Conservation (phyloP, 2,888 invertebrate genomes). For the Seira musarum region DNA sequence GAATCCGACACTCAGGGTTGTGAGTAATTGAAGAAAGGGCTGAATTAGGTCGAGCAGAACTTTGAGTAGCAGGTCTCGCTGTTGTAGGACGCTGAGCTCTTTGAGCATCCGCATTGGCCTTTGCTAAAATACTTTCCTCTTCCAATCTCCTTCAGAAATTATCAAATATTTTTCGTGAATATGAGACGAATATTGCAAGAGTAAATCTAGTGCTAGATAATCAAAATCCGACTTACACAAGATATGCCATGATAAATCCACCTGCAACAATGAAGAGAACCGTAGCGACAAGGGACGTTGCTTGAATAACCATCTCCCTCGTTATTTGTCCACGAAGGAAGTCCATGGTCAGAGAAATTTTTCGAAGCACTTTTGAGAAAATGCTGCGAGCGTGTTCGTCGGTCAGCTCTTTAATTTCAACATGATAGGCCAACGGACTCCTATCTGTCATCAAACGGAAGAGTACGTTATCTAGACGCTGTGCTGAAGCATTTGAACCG, state of each 20-base stretch:
- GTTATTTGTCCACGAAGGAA: slow-evolving; percentile 82
- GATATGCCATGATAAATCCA: slow-evolving; percentile 89
- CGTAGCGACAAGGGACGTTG: slow-evolving; percentile 84
- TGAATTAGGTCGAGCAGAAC: slow-evolving; percentile 36
- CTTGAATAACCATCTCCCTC: slow-evolving; percentile 85
- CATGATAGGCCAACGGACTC: slow-evolving; percentile 62
- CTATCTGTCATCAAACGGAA: slow-evolving; percentile 75
- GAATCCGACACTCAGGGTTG: slow-evolving; percentile 83
- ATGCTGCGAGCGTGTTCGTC: slow-evolving; percentile 86
- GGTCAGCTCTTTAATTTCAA: slow-evolving; percentile 78
- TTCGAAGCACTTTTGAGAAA: slow-evolving; percentile 80
- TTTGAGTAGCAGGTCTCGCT: slow-evolving; percentile 44
- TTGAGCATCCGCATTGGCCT: slow-evolving; percentile 66
- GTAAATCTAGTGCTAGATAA: not conserved
- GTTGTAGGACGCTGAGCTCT: slow-evolving; percentile 52
- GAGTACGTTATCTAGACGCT: slow-evolving; percentile 82
- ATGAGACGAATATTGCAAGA: not conserved
- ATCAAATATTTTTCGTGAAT: too few species aligned
- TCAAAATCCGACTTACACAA: slow-evolving; percentile 77
- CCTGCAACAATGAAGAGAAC: slow-evolving; percentile 83
- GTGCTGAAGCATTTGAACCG: slow-evolving; percentile 73
- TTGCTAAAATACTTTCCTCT: slow-evolving; percentile 68
- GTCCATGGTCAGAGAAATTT: slow-evolving; percentile 80
- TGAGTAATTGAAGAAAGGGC: slow-evolving; percentile 66
- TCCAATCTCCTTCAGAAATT: slow-evolving; percentile 60